phyloP scores from a whole-genome alignment of 2,888 invertebrate species.

The Philopedon plagiatum region DNA sequence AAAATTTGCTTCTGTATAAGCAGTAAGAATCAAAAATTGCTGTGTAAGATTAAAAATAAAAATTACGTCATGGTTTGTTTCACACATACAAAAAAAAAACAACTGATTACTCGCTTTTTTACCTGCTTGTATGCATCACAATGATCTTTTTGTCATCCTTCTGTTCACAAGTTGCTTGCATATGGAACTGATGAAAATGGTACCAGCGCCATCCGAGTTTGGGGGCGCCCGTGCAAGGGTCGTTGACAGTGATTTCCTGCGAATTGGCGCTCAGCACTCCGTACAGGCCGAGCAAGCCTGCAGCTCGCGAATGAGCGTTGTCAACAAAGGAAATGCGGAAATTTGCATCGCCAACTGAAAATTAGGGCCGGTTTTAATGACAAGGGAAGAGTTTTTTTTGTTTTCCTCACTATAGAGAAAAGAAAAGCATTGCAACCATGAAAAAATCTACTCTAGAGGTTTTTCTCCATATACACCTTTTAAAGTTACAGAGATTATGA shows the following conservation, averaged over 20 bases:
- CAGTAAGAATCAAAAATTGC: too few relatives aligned
- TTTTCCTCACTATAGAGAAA: too few relatives aligned
- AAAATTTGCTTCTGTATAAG: too few relatives aligned
- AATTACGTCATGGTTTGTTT: too few relatives aligned
- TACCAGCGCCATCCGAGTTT: constrained; percentile 74
- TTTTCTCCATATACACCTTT: too few relatives aligned
- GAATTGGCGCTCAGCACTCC: constrained; percentile 73
- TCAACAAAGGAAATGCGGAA: constrained; percentile 76
- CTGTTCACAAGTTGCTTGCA: constrained; percentile 69
- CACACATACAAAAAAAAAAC: too few relatives aligned
- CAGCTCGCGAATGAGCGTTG: constrained; percentile 75
- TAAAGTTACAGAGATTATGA: too few relatives aligned
- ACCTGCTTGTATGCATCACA: constrained; percentile 76
- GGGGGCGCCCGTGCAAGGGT: constrained; percentile 70
- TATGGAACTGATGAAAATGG: constrained; percentile 73
- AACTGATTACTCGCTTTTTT: constrained; percentile 40
- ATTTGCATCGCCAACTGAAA: constrained; percentile 69
- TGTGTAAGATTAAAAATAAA: too few relatives aligned
- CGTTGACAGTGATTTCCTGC: constrained; percentile 73
- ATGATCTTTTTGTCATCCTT: constrained; percentile 75
- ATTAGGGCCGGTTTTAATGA: too few relatives aligned
- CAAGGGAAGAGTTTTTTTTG: too few relatives aligned
- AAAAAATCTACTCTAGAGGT: too few relatives aligned
- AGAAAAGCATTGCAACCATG: too few relatives aligned
- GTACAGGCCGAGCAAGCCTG: constrained; percentile 74